These are phyloP conservation scores for Kryptolebias marmoratus DNA, from an alignment of 2,113 vertebrate species.

Conservation along the genomic window DNA sequence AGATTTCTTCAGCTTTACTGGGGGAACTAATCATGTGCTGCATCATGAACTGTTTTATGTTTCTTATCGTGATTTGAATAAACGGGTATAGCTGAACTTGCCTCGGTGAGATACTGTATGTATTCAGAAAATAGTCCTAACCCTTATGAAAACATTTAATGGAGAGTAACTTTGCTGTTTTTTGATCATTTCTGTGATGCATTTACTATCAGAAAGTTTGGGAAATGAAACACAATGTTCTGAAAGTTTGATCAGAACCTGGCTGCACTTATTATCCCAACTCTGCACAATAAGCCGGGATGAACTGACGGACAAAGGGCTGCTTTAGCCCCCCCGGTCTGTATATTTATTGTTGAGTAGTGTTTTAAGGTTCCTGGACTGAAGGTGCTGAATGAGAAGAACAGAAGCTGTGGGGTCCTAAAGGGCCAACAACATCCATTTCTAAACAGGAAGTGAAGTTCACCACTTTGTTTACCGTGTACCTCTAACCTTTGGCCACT, in stretches of 20 bases:
- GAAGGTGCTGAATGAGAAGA: conserved; percentile 18
- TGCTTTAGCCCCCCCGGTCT: neutral
- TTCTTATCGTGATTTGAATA: neutral
- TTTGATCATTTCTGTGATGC: neutral
- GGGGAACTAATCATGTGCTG: neutral
- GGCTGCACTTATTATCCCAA: neutral
- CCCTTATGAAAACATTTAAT: too few relatives aligned
- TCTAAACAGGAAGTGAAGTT: conserved; percentile 71
- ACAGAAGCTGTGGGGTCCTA: conserved; percentile 44
- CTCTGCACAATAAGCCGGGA: neutral
- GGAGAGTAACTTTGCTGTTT: too few relatives aligned
- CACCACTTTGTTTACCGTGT: conserved; percentile 60
- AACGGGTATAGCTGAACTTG: neutral
- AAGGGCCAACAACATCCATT: conserved; percentile 39
- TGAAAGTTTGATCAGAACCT: neutral
- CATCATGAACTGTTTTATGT: neutral
- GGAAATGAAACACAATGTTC: neutral
- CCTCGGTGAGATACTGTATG: neutral
- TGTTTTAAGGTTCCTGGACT: neutral
- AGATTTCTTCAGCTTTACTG: neutral
- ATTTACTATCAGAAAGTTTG: neutral
- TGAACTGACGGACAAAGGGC: neutral
- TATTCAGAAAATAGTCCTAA: neutral
- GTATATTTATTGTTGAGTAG: neutral
- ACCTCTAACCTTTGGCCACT: conserved; percentile 52